Conservation (phyloP, 2,888 invertebrate genomes). For the Ochropleura plecta region DNA sequence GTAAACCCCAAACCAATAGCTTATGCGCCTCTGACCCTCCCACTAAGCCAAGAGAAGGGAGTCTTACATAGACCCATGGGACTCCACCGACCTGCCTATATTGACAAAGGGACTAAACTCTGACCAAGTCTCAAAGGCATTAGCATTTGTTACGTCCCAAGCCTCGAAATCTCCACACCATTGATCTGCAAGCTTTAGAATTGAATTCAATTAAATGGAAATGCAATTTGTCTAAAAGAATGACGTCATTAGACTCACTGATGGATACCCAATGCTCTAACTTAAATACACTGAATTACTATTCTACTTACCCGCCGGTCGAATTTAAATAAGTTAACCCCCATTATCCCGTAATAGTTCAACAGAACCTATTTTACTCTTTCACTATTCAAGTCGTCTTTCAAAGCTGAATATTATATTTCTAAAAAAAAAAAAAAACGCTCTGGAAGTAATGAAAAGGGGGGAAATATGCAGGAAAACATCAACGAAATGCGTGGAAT, state of each 20-base stretch:
- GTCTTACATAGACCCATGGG: conserved; percentile 42
- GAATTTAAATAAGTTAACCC: conserved; percentile 58
- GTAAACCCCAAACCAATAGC: conserved; percentile 11
- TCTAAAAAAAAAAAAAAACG: conserved; percentile 21
- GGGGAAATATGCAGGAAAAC: conserved; percentile 63
- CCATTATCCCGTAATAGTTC: conserved; percentile 34
- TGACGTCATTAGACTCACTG: conserved; percentile 16
- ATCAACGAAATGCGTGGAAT: conserved; percentile 71
- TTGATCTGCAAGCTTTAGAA: conserved; percentile 9
- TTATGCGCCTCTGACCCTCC: conserved; percentile 10
- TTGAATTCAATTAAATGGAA: conserved; percentile 26
- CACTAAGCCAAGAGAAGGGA: conserved; percentile 18
- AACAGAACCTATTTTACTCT: conserved; percentile 33
- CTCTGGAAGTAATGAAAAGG: conserved; percentile 49
- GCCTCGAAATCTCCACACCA: neutral
- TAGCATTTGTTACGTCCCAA: conserved; percentile 9
- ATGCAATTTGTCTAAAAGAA: conserved; percentile 24
- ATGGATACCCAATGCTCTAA: conserved; percentile 14
- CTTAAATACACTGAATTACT: conserved; percentile 36
- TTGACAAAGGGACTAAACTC: conserved; percentile 34
- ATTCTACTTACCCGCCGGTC: conserved; percentile 32
- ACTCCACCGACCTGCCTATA: conserved; percentile 24
- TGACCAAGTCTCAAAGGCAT: conserved; percentile 46
- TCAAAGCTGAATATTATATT: conserved; percentile 38
- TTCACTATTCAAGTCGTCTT: conserved; percentile 33